Percentiles rank a stretch among this genome's conserved stretches.
Evolutionary conservation across 2,113 vertebrate genomes (phyloP).

Genomic region (Axis porcinus): DNA sequence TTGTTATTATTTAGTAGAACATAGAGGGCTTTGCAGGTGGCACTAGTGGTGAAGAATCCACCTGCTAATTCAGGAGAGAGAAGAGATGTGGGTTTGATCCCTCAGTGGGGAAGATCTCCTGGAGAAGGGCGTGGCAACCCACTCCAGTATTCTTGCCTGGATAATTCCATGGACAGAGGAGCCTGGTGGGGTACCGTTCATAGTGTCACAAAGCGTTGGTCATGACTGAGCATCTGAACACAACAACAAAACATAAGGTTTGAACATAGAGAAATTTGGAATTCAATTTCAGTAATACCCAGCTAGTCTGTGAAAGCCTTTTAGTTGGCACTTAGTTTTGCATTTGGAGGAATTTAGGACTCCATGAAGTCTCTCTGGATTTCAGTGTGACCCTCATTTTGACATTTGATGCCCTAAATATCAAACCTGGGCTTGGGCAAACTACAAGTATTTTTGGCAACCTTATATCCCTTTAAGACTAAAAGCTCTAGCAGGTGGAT

Average conservation of each 20-base stretch:
- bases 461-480: neutral
- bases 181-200: neutral
- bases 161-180: neutral
- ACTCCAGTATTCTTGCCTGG: neutral
- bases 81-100: neutral
- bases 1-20: neutral
- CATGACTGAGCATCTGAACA: neutral
- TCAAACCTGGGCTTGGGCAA: neutral
- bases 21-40: neutral
- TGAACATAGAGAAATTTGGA: neutral
- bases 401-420: neutral
- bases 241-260: neutral
- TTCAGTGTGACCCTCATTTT: neutral
- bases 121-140: neutral
- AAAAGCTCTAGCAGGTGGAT: neutral
- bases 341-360: neutral
- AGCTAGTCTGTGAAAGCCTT: neutral
- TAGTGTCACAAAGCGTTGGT: neutral
- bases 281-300: neutral
- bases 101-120: neutral
- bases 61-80: neutral
- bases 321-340: neutral
- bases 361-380: neutral
- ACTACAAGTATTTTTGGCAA: neutral
- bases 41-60: neutral